A percentile compares a stretch with the other conserved stretches of the same genome.
phyloP scores from a whole-genome alignment of 2,797 vertebrate species.

The Microctenopoma stevenorrisi region DNA sequence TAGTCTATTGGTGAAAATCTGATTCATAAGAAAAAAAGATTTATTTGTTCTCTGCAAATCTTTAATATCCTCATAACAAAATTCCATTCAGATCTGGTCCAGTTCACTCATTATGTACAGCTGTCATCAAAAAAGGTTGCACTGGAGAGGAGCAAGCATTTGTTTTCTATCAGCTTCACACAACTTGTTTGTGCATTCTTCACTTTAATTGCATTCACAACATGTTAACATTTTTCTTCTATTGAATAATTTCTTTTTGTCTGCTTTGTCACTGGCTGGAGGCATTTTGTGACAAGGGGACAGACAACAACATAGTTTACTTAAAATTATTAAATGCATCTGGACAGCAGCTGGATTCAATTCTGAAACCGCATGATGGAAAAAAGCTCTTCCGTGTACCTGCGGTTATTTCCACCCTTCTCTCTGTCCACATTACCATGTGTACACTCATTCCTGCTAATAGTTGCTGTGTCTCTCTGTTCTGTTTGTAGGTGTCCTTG shows the following conservation, averaged over 20 bases:
- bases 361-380: constrained; percentile 14
- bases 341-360: constrained; percentile 42
- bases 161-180: constrained; percentile 2
- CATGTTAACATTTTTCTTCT: not conserved
- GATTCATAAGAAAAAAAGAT: not conserved
- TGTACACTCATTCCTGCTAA: not conserved
- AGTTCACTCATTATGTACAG: not conserved
- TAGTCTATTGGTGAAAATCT: not conserved
- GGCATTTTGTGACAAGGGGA: constrained; percentile 1
- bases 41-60: constrained; percentile 12
- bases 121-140: not conserved
- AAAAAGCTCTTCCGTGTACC: constrained; percentile 10
- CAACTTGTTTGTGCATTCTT: not conserved
- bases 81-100: not conserved
- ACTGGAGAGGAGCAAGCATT: not conserved
- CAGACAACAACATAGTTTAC: constrained; percentile 11
- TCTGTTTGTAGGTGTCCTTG: constrained; percentile 80
- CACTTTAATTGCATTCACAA: not conserved
- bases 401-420: constrained; percentile 26
- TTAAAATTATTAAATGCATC: constrained; percentile 34
- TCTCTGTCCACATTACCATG: not conserved
- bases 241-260: constrained; percentile 6
- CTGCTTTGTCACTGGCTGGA: constrained; percentile 15
- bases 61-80: not conserved
- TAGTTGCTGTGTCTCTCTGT: constrained; percentile 39